Conservation (phyloP, 2,113 vertebrate genomes). For the Orientallactaga bullata region DNA sequence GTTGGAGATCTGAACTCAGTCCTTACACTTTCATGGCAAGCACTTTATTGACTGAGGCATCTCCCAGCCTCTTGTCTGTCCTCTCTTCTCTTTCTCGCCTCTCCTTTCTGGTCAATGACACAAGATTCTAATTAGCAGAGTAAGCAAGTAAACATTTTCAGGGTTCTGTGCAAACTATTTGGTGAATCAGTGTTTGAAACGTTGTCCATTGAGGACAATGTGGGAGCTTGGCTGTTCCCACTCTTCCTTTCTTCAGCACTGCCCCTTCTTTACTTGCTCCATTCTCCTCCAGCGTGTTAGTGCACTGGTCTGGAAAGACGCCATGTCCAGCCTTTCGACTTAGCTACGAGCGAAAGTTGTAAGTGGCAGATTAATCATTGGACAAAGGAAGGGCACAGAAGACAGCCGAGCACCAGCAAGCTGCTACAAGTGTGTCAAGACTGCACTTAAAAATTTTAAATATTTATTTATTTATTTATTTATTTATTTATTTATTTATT, state of each 20-base stretch:
- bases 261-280: too few species aligned
- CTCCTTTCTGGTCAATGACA: too few species aligned
- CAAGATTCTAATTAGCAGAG: constrained; percentile 44
- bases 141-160: constrained; percentile 66
- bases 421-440: too few species aligned
- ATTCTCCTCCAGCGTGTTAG: constrained; percentile 43
- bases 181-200: constrained; percentile 72
- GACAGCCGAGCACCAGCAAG: background rate
- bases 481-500: too few species aligned
- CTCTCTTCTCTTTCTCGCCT: too few species aligned
- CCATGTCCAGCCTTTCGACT: background rate
- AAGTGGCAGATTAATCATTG: background rate
- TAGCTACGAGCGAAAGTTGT: constrained; percentile 52
- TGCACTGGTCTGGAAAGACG: constrained; percentile 16
- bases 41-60: too few species aligned
- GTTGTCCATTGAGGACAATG: constrained; percentile 25
- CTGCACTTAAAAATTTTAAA: too few species aligned
- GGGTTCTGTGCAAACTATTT: constrained; percentile 71
- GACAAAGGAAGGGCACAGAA: background rate
- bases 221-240: constrained; percentile 14
- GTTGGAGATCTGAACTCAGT: too few species aligned
- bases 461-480: too few species aligned
- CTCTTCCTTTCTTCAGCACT: constrained; percentile 17
- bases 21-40: too few species aligned
- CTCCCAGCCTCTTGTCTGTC: background rate